Conservation (phyloP, 2,888 invertebrate genomes). For the Lycaena phlaeas region DNA sequence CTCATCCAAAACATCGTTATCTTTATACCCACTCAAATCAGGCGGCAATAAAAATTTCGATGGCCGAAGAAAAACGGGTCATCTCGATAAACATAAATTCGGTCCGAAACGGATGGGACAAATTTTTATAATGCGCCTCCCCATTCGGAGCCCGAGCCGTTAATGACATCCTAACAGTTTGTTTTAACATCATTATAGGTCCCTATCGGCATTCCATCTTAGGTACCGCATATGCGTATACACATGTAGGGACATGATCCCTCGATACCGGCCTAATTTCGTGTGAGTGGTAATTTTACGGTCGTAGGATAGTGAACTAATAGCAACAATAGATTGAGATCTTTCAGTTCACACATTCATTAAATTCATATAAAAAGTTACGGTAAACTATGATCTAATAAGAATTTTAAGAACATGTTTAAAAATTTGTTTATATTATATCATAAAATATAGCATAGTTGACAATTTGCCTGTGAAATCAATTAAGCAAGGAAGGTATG, state of each 20-base stretch:
- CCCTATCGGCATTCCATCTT: constrained; percentile 68
- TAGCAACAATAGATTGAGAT: constrained; percentile 5
- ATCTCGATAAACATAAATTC: constrained; percentile 70
- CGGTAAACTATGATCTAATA: too few relatives aligned
- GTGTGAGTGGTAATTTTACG: constrained; percentile 10
- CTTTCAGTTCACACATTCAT: constrained; percentile 1
- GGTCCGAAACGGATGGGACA: constrained; percentile 70
- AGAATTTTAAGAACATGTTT: too few relatives aligned
- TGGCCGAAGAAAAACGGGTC: constrained; percentile 59
- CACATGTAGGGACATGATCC: constrained; percentile 37
- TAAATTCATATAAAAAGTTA: too few relatives aligned
- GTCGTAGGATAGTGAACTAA: constrained; percentile 4
- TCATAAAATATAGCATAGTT: background rate
- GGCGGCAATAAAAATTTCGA: constrained; percentile 61
- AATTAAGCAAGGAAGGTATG: constrained; percentile 8
- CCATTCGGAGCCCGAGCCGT: constrained; percentile 61
- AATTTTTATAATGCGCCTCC: constrained; percentile 71
- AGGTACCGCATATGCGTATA: constrained; percentile 40
- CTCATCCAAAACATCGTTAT: constrained; percentile 63
- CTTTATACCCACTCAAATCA: constrained; percentile 68
- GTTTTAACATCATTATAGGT: constrained; percentile 72
- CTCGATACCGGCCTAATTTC: constrained; percentile 28
- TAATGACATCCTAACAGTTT: constrained; percentile 72
- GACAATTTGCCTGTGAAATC: constrained; percentile 4
- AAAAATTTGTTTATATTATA: background rate